Evolutionary conservation across 1,140 invertebrate genomes (phyloP).

Genomic region (Tribolium madens): DNA sequence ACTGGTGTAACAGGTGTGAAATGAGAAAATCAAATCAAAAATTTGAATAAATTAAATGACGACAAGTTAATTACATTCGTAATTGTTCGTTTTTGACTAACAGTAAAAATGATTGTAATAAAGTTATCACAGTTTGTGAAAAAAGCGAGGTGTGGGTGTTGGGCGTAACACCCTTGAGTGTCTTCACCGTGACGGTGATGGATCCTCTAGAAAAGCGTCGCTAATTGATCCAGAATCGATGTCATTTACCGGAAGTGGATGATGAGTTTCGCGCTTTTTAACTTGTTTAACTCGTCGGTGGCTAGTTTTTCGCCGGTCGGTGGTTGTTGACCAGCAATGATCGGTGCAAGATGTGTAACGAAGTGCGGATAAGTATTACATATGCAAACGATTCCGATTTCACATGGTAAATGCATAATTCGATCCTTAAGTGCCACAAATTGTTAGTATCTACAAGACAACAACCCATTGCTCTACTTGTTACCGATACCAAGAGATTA

Average conservation of each 20-base stretch:
- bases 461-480: slow-evolving; percentile 49
- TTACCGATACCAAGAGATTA: slow-evolving; percentile 50
- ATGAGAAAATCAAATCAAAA: slow-evolving; percentile 22
- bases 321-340: neutral
- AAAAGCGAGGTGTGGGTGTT: slow-evolving; percentile 18
- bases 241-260: neutral
- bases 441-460: slow-evolving; percentile 49
- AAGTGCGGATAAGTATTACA: slow-evolving; percentile 34
- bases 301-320: neutral
- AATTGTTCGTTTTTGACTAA: neutral
- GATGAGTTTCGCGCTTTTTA: neutral
- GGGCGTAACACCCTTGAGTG: slow-evolving; percentile 26
- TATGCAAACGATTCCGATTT: slow-evolving; percentile 44
- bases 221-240: slow-evolving; percentile 9
- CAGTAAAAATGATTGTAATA: slow-evolving; percentile 24
- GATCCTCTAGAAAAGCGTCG: neutral
- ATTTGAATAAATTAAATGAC: neutral
- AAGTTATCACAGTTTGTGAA: slow-evolving; percentile 19
- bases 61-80: slow-evolving; percentile 20
- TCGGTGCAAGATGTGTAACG: slow-evolving; percentile 25
- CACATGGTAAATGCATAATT: slow-evolving; percentile 48
- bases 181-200: slow-evolving; percentile 23
- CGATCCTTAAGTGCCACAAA: slow-evolving; percentile 50
- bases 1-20: slow-evolving; percentile 29
- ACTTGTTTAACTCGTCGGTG: neutral